phyloP scores from a whole-genome alignment of 2,888 invertebrate genomes.

The Acanthosoma haemorrhoidale region DNA sequence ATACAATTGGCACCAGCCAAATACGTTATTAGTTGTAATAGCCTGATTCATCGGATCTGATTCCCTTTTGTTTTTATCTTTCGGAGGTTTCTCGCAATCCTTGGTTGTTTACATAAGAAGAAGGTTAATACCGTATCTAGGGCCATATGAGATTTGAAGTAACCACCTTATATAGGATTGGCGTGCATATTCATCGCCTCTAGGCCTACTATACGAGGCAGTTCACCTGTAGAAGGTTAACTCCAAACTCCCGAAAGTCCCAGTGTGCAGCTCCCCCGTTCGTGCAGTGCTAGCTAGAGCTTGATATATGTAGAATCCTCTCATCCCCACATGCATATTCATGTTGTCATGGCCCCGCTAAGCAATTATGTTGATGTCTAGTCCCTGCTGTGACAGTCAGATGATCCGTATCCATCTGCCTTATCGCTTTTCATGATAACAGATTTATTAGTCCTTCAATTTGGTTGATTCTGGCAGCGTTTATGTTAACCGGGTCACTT shows the following conservation, averaged over 20 bases:
- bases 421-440: slow-evolving; percentile 12
- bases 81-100: not conserved
- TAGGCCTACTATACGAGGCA: too few relatives aligned
- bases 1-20: too few relatives aligned
- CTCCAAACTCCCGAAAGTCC: slow-evolving; percentile 7
- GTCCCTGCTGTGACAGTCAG: slow-evolving; percentile 13
- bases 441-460: slow-evolving; percentile 22
- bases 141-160: too few relatives aligned
- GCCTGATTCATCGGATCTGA: too few relatives aligned
- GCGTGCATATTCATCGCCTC: not conserved
- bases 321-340: slow-evolving; percentile 2
- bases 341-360: not conserved
- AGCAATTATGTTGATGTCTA: slow-evolving; percentile 19
- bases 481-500: not conserved
- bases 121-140: too few relatives aligned
- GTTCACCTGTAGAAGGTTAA: not conserved
- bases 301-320: slow-evolving; percentile 21
- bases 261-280: too few relatives aligned
- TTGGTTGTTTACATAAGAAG: too few relatives aligned
- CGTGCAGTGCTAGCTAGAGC: not conserved
- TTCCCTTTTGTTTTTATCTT: not conserved
- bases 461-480: slow-evolving; percentile 1
- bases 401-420: slow-evolving; percentile 4
- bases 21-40: too few relatives aligned
- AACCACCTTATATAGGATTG: too few relatives aligned